Evolutionary conservation across 2,797 vertebrate species (phyloP), one percentile per base, ranked within the genome.

Genomic region (Peromyscus eremicus): DNA sequence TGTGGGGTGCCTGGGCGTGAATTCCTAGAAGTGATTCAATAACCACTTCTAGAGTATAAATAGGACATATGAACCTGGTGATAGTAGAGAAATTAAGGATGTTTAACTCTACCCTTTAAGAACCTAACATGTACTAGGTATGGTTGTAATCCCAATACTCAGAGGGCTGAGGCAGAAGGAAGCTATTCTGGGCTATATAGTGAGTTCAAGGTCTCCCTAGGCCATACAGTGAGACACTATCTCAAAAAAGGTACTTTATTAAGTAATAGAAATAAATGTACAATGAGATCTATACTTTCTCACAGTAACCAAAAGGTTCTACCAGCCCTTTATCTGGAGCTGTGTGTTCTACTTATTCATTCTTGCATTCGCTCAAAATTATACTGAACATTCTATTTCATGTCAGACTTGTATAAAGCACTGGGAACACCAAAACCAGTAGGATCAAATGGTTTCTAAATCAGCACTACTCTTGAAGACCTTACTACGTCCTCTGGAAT

Each of bases 391-490:
- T 90, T 96, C 93, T 91, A 89, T 91, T 96, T 94, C 80, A 83
- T 80, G 49, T 16, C 43, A 89, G n/a, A 16, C 89, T 95, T 93
- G 60, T 55, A 64, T 57, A 94, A 92, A 94, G 57, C 49, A 95
- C 43, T 52, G 1, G 64, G 29, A 91, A 89, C 46, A 94, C 77
- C 81, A 93, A 96, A 79, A 91, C 19, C 37, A 94, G 62, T 68
- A 93, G 55, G n/a, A 85, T 83, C 94, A 97, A 95, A 90, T 81
- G 70, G 49, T 79, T 95, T 90, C 66, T 64, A 55, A 97, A 93
- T 11, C 64, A 97, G 83, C 29, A 89, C 29, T 75, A 95, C 40
- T 91, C 16, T 43, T 94, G 43, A 95, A 79, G 40, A 94, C 93
- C 5, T 94, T 91, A 96, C 27, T 79, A 92, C 19, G 91, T 89